Evolutionary conservation across 2,113 vertebrate species (phyloP).

Genomic region (Tylochromis polylepis): DNA sequence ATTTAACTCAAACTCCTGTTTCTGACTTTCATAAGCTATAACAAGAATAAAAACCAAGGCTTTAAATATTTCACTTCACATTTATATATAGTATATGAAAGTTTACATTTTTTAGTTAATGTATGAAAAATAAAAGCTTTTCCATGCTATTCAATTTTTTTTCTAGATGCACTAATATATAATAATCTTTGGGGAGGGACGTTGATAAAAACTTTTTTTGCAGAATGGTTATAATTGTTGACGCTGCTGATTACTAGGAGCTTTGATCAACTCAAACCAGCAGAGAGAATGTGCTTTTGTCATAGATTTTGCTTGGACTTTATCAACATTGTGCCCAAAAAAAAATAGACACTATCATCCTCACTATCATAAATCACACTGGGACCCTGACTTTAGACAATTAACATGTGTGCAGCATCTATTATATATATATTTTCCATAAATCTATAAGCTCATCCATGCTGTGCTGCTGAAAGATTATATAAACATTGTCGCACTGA

Average conservation of each 20-base stretch:
- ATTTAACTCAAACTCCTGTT: background rate
- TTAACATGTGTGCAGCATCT: conserved; percentile 25
- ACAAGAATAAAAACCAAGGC: background rate
- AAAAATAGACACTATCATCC: conserved; percentile 19
- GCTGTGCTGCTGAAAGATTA: conserved; percentile 28
- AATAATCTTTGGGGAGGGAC: background rate
- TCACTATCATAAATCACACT: conserved; percentile 42
- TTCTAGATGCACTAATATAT: no score
- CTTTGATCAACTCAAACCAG: background rate
- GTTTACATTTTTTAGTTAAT: background rate
- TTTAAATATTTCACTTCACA: background rate
- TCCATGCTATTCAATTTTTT: background rate
- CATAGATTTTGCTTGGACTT: conserved; percentile 43
- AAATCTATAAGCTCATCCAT: conserved; percentile 34
- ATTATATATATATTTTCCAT: background rate
- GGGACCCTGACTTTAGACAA: conserved; percentile 32
- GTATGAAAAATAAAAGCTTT: fast-evolving
- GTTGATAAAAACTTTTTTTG: background rate
- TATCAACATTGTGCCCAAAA: conserved; percentile 26
- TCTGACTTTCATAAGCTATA: background rate
- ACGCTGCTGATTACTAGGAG: background rate
- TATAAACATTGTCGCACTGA: conserved; percentile 34
- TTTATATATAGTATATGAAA: background rate
- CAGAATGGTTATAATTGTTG: background rate
- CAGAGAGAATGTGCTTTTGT: background rate